Conservation (phyloP, 1,140 invertebrate species). For the Theocolax elegans region DNA sequence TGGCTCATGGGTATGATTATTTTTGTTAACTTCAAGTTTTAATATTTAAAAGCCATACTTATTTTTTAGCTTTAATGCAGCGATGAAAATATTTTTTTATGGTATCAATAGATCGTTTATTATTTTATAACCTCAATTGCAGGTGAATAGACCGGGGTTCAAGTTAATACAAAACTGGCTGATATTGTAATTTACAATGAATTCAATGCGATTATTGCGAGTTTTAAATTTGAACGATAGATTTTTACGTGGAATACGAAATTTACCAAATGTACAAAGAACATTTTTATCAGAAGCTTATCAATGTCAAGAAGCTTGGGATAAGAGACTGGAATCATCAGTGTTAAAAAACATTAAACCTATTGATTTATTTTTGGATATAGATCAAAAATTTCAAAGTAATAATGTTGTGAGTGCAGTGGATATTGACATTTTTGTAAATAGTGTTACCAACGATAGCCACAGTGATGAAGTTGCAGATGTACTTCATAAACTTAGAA, state of each 20-base stretch:
- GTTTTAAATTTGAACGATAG: conserved; percentile 36
- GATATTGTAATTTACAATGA: conserved; percentile 19
- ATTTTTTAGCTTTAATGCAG: too few species aligned
- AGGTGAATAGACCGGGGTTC: too few species aligned
- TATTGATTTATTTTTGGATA: conserved; percentile 72
- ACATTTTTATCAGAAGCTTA: conserved; percentile 76
- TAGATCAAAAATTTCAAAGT: conserved; percentile 72
- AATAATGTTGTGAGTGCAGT: conserved; percentile 72
- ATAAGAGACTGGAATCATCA: conserved; percentile 70
- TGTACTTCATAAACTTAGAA: conserved; percentile 76
- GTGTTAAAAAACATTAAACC: conserved; percentile 74
- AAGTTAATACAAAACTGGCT: too few species aligned
- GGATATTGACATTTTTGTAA: conserved; percentile 81
- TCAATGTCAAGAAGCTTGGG: conserved; percentile 75
- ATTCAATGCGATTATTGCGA: conserved; percentile 10
- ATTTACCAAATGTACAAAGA: conserved; percentile 41
- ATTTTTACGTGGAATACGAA: conserved; percentile 22
- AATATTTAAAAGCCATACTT: too few species aligned
- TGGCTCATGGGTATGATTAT: too few species aligned
- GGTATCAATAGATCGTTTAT: too few species aligned
- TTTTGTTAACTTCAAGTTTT: too few species aligned
- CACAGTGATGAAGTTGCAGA: conserved; percentile 76
- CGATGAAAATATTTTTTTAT: too few species aligned
- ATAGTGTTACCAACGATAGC: conserved; percentile 67
- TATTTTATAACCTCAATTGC: conserved; percentile 4